Evolutionary conservation across 2,113 vertebrate genomes (phyloP).

Genomic region (Anguilla japonica): DNA sequence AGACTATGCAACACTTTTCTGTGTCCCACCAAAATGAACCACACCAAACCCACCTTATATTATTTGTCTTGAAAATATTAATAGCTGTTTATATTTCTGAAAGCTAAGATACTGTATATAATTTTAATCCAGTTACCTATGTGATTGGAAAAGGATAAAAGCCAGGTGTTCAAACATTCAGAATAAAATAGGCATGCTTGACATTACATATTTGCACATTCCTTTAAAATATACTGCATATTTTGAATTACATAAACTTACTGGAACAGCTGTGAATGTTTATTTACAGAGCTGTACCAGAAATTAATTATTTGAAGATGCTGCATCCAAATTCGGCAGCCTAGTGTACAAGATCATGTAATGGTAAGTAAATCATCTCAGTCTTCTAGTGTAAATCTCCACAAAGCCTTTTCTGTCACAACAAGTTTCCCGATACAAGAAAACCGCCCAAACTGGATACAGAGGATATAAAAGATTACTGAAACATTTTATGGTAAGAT

Average conservation of each 20-base stretch:
- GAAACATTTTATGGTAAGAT: background rate
- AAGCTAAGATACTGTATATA: too few relatives aligned
- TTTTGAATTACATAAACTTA: too few relatives aligned
- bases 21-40: background rate
- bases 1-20: too few relatives aligned
- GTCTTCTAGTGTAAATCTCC: background rate
- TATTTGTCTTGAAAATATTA: background rate
- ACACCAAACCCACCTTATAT: background rate
- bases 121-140: too few relatives aligned
- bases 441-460: background rate
- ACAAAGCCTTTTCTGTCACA: background rate
- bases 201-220: background rate
- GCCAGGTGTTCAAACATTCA: background rate
- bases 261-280: too few relatives aligned
- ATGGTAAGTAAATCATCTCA: background rate
- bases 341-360: background rate
- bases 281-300: background rate
- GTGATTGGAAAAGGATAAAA: too few relatives aligned
- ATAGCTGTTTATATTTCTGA: too few relatives aligned
- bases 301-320: slow-evolving; percentile 14
- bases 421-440: background rate
- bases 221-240: too few relatives aligned
- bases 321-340: background rate
- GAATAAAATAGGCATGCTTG: background rate
- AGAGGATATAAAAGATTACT: background rate